Evolutionary conservation across 2,888 invertebrate genomes (phyloP).

Genomic region (Liposcelis brunnea): DNA sequence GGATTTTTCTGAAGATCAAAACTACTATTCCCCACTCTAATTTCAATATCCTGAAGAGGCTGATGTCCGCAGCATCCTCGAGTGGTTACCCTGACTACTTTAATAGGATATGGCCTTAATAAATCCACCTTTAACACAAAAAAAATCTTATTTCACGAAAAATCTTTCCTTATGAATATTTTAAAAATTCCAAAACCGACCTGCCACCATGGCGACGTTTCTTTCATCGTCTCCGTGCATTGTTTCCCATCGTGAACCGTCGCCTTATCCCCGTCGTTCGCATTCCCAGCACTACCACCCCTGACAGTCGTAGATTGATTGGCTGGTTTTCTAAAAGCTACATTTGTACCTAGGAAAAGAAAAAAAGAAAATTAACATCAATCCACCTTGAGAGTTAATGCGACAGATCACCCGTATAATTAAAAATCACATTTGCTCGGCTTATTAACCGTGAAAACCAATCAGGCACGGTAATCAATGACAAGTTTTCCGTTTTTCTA

Average conservation of each 20-base stretch:
- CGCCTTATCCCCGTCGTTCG: constrained; percentile 71
- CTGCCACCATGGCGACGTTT: constrained; percentile 87
- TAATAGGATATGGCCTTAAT: constrained; percentile 63
- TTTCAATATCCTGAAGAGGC: constrained; percentile 74
- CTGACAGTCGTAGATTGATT: constrained; percentile 82
- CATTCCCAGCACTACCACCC: constrained; percentile 64
- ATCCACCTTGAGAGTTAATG: neutral
- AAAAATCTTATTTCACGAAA: too few relatives aligned
- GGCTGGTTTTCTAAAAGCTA: constrained; percentile 69
- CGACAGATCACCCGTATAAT: too few relatives aligned
- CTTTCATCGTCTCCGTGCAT: constrained; percentile 78
- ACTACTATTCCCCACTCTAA: constrained; percentile 81
- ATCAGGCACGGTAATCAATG: too few relatives aligned
- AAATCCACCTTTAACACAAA: constrained; percentile 47
- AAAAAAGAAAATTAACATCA: constrained; percentile 14
- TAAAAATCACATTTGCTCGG: too few relatives aligned
- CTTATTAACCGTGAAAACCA: too few relatives aligned
- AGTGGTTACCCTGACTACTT: constrained; percentile 72
- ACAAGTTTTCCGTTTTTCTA: too few relatives aligned
- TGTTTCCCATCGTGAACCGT: constrained; percentile 73
- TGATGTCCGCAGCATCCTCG: constrained; percentile 71
- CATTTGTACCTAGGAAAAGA: constrained; percentile 50
- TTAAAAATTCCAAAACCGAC: neutral
- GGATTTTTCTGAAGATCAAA: constrained; percentile 73
- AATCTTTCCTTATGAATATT: too few relatives aligned